Evolutionary conservation across 1,140 invertebrate species (phyloP).

Genomic region (Pararge aegeria): DNA sequence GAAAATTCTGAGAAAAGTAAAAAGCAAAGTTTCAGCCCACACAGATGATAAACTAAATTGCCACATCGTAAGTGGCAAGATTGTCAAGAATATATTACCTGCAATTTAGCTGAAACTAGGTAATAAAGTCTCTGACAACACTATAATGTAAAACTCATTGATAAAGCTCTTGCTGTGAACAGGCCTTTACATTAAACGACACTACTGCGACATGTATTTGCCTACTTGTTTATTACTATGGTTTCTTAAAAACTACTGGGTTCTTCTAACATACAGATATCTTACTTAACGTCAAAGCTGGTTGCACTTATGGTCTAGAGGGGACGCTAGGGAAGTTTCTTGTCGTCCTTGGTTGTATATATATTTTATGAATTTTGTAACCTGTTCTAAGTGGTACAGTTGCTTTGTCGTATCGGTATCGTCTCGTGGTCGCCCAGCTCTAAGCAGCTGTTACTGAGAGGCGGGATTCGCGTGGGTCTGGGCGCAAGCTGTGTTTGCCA

Average conservation of each 20-base stretch:
- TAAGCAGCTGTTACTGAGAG: slow-evolving; percentile 15
- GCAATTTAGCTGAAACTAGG: not conserved
- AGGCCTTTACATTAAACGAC: not conserved
- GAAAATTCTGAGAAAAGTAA: not conserved
- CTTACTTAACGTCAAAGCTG: too few species aligned
- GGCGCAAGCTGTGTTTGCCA: slow-evolving; percentile 31
- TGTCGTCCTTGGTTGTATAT: too few species aligned
- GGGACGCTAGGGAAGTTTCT: too few species aligned
- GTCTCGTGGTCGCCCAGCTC: slow-evolving; percentile 16
- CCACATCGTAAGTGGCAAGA: not conserved
- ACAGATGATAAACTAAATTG: not conserved
- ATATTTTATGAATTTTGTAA: too few species aligned
- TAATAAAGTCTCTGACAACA: slow-evolving; percentile 5
- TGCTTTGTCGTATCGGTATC: not conserved
- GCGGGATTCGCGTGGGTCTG: slow-evolving; percentile 38
- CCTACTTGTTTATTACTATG: not conserved
- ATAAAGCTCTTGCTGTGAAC: not conserved
- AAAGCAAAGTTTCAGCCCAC: not conserved
- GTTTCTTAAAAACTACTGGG: too few species aligned
- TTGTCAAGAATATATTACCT: not conserved
- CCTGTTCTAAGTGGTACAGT: not conserved
- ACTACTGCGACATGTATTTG: not conserved
- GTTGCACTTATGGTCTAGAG: too few species aligned
- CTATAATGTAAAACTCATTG: slow-evolving; percentile 9
- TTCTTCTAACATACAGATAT: too few species aligned